Evolutionary conservation across 2,113 vertebrate species (phyloP).

Genomic region (Poeciliopsis retropinna): DNA sequence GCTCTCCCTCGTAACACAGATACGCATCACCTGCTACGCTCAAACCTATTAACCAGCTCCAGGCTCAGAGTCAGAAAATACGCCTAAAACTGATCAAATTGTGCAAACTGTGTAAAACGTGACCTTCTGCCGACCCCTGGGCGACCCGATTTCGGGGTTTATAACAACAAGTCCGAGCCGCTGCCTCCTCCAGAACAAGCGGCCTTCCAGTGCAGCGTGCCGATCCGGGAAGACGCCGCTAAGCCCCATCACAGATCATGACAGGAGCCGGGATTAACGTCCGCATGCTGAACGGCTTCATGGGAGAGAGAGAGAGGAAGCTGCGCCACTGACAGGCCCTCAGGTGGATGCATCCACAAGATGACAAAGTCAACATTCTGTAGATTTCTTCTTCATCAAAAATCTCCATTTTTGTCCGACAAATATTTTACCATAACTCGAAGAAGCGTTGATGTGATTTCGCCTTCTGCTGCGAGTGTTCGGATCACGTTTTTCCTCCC

Average conservation of each 20-base stretch:
- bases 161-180: background rate
- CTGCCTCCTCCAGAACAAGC: constrained; percentile 16
- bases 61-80: no score
- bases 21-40: no score
- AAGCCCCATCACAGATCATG: constrained; percentile 33
- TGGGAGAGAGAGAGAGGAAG: background rate
- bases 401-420: background rate
- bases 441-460: no score
- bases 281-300: constrained; percentile 10
- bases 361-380: background rate
- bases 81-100: no score
- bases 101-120: no score
- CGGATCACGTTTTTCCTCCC: no score
- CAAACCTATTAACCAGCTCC: no score
- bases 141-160: background rate
- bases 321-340: background rate
- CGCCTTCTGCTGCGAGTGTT: no score
- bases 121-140: background rate
- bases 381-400: no score
- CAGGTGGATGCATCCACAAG: background rate
- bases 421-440: no score
- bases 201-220: constrained; percentile 31
- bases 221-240: constrained; percentile 57
- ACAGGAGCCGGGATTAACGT: constrained; percentile 53
- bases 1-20: no score